Evolutionary conservation across 2,888 invertebrate species (phyloP).

Genomic region (Nipponacmea schrenckii): DNA sequence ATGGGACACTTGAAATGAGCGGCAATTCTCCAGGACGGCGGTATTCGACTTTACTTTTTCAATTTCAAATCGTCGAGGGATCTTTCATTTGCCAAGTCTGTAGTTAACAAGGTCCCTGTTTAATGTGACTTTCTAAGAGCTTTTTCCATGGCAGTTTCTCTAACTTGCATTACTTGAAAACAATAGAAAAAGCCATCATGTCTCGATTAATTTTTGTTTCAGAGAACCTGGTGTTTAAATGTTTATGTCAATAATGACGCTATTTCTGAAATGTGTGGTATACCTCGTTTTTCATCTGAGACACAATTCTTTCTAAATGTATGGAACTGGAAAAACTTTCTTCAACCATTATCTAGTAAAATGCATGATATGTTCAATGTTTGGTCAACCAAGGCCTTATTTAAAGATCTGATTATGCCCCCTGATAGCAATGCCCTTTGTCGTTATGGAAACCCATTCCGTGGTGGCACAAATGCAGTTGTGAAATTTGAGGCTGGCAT

Average conservation of each 20-base stretch:
- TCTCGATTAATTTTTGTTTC: background rate
- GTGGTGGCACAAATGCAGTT: slow-evolving; percentile 42
- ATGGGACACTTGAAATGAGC: too few species aligned
- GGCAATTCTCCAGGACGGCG: too few species aligned
- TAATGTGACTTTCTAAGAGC: too few species aligned
- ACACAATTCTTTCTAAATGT: slow-evolving; percentile 39
- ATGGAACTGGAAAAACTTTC: slow-evolving; percentile 44
- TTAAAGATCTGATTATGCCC: slow-evolving; percentile 38
- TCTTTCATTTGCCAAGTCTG: too few species aligned
- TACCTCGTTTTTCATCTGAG: slow-evolving; percentile 32
- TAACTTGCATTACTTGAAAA: too few species aligned
- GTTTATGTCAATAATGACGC: slow-evolving; percentile 32
- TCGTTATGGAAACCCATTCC: slow-evolving; percentile 43
- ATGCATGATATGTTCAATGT: slow-evolving; percentile 27
- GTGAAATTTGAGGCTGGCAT: slow-evolving; percentile 44
- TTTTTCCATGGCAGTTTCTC: too few species aligned
- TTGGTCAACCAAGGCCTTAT: slow-evolving; percentile 34
- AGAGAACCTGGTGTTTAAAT: slow-evolving; percentile 42
- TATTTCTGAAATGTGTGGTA: slow-evolving; percentile 39
- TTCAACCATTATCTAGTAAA: slow-evolving; percentile 28
- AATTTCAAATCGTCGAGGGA: too few species aligned
- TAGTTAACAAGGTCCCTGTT: too few species aligned
- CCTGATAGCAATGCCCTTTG: slow-evolving; percentile 34
- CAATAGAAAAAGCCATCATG: too few species aligned
- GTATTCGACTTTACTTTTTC: too few species aligned